phyloP scores from a whole-genome alignment of 2,113 vertebrate genomes.

The human region GRCh38 chr11:74109501-74110000 shows the following conservation, averaged over 20 bases:
- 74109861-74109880: no score
- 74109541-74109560: neutral
- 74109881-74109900: no score
- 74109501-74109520: neutral
- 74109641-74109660: neutral
- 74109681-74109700: neutral
- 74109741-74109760: neutral
- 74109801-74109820: no score
- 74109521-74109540: neutral
- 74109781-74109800: neutral
- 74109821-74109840: no score
- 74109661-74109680: neutral
- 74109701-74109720: neutral
- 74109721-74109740: neutral
- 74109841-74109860: no score
- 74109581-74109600: conserved; percentile 6
- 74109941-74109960: no score
- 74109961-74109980: no score
- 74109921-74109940: no score
- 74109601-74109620: neutral
- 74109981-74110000: no score
- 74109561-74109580: neutral
- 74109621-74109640: neutral
- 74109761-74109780: neutral
- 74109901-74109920: no score